Base-by-base conservation (phyloP, 2,888 invertebrate species). In the Coenonympha glycerion region DNA sequence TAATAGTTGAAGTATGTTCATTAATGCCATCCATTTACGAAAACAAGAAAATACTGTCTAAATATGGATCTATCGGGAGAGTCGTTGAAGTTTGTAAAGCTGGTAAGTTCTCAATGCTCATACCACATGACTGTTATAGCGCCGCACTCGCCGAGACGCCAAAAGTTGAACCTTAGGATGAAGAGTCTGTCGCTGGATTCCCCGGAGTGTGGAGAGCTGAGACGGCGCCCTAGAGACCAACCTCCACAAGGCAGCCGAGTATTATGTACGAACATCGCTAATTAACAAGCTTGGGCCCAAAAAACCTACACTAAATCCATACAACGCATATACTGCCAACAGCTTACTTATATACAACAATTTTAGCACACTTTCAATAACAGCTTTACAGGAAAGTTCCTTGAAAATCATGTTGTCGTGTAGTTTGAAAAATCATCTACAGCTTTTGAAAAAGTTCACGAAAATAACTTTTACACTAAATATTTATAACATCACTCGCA, bases 161-260 rank as follows among this genome's bases (percentile, higher is more conserved):
- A 97, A 90, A 95, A 97, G 89, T 90, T 98, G 87, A 97, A 97
- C 89, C 92, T 97, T 83, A 92, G 97, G 79, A 98, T 98, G 98
- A 98, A 98, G 91, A 97, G 97, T 79, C 91, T 98, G 69, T 98
- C 97, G 57, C 88, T 98, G 91, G 98, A 98, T 83, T 97, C 97
- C 24, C 97, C 97, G 58, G 98, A 98, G 82, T 95, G 95, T 67
- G 92, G 95, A 55, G 95, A 96, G 77, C 81, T 90, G 71, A 89
- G 95, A 67, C 90, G 95, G 36, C 91, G 94, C 47, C 92, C 87
- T 52, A 72, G 88, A 54, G 85, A 84, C 62, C 80, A 79, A 57
- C 71, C 85, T 58, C 78, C 88, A 53, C 87, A 88, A 72, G 85
- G 90, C 78, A 90, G 90, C 86, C 84, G 90, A 71, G 87, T 90